Evolutionary conservation across 2,888 invertebrate genomes (phyloP).

Genomic region (Nomada hirtipes): DNA sequence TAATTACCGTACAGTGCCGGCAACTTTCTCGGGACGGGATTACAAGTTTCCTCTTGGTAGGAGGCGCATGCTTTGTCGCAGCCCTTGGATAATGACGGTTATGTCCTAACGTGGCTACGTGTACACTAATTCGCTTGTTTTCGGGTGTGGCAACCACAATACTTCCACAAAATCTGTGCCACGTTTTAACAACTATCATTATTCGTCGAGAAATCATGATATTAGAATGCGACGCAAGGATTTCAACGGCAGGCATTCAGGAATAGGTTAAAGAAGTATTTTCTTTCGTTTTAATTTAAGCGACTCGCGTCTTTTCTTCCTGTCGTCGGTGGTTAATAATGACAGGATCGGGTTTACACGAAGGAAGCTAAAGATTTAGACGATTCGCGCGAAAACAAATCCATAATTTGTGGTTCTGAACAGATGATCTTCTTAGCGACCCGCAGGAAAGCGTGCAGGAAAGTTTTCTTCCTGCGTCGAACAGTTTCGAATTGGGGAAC

Average conservation of each 20-base stretch:
- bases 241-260: too few species aligned
- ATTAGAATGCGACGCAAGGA: too few species aligned
- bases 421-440: constrained; percentile 4
- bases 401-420: constrained; percentile 8
- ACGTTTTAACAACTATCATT: too few species aligned
- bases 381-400: not conserved
- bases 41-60: constrained; percentile 63
- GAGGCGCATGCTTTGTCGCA: constrained; percentile 62
- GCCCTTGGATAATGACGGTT: constrained; percentile 64
- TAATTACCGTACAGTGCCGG: constrained; percentile 75
- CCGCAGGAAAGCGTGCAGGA: constrained; percentile 10
- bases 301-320: too few species aligned
- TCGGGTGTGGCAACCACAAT: not conserved
- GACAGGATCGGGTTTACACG: not conserved
- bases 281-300: too few species aligned
- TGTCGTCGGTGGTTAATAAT: too few species aligned
- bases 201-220: too few species aligned
- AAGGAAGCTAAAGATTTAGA: constrained; percentile 3
- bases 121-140: constrained; percentile 10
- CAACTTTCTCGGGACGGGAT: constrained; percentile 66
- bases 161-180: not conserved
- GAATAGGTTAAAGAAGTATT: too few species aligned
- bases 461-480: constrained; percentile 41
- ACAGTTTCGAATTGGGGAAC: constrained; percentile 53
- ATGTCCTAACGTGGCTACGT: constrained; percentile 27